Base-by-base conservation (phyloP, 2,113 vertebrate species). In the Accipiter virgatus region DNA sequence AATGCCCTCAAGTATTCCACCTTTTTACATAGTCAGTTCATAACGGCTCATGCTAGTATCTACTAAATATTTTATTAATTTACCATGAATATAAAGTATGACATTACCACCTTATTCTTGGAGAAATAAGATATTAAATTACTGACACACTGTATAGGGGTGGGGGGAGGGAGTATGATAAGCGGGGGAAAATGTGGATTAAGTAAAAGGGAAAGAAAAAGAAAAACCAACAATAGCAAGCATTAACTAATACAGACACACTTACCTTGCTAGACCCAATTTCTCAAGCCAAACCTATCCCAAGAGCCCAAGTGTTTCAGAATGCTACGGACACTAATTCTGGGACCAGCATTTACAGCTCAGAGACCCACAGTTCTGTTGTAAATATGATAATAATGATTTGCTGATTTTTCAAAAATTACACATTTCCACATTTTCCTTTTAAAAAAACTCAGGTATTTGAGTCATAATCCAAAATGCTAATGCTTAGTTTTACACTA, bases 31-130 rank as follows among this genome's bases (percentile, higher is more conserved):
- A 88, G 87, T 81, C 88, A 94, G 79, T 94, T 97, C 73, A 91
- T 97, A 97, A 97, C 71, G 78, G 78, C 80, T 96, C 71, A 55
- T 67, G 91, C 90, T 97, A 97, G 93, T 86, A 97, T 85, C 89
- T 97, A 81, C 63, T 97, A 96, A 81, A 96, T 96, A 98, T 96
- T 98, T 98, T 94, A 98, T 96, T 97, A 97, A 96, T 98, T 98
- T 97, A 96, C 68, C 94, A 92, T 95, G 59, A 97, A 96, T 94
- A 97, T 95, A 96, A 97, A 97, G 81, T 96, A 92, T 79, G 55
- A 95, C 89, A 96, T 95, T 94, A 96, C 55, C 81, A 90, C 77
- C 81, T 40, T 85, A 83, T 61, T 95, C 32, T 92, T 94, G 74
- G 66, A 94, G 82, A 95, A 97, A 88, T 74, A 94, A 89, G 50